Percentiles rank a stretch among this genome's conserved stretches.
Conservation (phyloP, 2,113 vertebrate species). For the Oryzias woworae region DNA sequence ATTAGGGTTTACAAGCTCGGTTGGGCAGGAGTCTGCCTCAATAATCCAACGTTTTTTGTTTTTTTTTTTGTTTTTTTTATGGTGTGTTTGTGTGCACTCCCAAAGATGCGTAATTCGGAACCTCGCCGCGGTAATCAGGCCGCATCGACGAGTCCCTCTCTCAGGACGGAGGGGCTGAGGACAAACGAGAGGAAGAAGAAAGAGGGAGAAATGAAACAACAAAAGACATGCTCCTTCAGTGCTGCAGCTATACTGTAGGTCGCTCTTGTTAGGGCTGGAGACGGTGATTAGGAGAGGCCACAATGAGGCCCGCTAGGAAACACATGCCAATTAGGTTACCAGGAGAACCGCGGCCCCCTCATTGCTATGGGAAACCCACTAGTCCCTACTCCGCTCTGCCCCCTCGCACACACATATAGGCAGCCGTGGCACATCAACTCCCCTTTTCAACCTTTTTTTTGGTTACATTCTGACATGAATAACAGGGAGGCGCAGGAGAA, state of each 20-base stretch:
- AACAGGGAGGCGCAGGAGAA: conserved; percentile 16
- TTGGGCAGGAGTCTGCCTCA: conserved; percentile 72
- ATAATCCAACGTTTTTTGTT: conserved; percentile 66
- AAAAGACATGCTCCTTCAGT: conserved; percentile 74
- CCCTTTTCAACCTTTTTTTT: conserved; percentile 37
- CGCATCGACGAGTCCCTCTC: conserved; percentile 58
- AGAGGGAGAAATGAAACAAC: conserved; percentile 73
- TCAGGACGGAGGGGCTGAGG: conserved; percentile 59
- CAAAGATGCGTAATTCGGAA: conserved; percentile 42
- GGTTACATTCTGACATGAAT: conserved; percentile 57
- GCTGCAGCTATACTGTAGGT: conserved; percentile 70
- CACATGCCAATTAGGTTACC: conserved; percentile 81
- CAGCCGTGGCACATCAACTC: conserved; percentile 30
- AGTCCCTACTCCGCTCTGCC: conserved; percentile 36
- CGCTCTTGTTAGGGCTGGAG: conserved; percentile 74
- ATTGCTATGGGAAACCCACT: conserved; percentile 72
- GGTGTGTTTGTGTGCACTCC: conserved; percentile 24
- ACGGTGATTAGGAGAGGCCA: conserved; percentile 77
- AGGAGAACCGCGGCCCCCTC: conserved; percentile 70
- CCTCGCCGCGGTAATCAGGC: conserved; percentile 70
- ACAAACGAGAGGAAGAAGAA: conserved; percentile 62
- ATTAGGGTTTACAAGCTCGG: conserved; percentile 87
- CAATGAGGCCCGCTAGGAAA: conserved; percentile 76
- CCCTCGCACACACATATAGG: conserved; percentile 15
- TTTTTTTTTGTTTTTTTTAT: too few relatives aligned